A percentile compares a stretch with the other conserved stretches of the same genome.
phyloP scores from a whole-genome alignment of 2,113 vertebrate species.

The Apteryx owenii region DNA sequence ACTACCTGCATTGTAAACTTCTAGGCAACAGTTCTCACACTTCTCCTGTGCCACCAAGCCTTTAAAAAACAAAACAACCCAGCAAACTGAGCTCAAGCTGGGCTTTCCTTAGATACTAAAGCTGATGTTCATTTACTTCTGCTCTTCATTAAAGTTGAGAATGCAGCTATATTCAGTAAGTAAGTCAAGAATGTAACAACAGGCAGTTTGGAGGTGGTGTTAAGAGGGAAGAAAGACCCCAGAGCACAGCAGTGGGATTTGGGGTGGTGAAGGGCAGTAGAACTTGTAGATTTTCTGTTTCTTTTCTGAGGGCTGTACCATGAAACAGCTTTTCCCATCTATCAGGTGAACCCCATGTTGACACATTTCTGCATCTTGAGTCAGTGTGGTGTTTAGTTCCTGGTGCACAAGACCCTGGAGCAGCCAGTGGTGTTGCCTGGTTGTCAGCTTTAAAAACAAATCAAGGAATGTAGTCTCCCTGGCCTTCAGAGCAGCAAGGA shows the following conservation, averaged over 20 bases:
- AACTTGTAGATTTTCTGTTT: neutral
- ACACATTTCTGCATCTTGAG: neutral
- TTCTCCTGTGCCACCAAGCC: neutral
- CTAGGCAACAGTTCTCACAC: neutral
- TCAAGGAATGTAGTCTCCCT: neutral
- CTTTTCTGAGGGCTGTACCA: neutral
- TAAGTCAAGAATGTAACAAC: neutral
- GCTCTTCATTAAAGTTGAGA: neutral
- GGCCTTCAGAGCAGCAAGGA: neutral
- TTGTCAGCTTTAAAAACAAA: neutral
- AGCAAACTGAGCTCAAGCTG: neutral
- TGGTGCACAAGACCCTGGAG: neutral
- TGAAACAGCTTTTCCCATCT: neutral
- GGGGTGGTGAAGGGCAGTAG: neutral
- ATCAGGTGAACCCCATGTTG: neutral
- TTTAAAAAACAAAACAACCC: neutral
- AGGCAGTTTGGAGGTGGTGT: neutral
- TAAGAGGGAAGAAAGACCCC: neutral
- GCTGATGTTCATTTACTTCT: neutral
- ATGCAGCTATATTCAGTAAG: neutral
- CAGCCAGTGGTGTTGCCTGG: neutral
- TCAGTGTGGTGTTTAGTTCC: neutral
- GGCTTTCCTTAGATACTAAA: neutral
- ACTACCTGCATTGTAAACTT: neutral
- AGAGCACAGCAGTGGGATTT: neutral